Evolutionary conservation across 1,140 invertebrate genomes (phyloP), one percentile per base, ranked within the genome.

Genomic region (Euura saliciscinereae): DNA sequence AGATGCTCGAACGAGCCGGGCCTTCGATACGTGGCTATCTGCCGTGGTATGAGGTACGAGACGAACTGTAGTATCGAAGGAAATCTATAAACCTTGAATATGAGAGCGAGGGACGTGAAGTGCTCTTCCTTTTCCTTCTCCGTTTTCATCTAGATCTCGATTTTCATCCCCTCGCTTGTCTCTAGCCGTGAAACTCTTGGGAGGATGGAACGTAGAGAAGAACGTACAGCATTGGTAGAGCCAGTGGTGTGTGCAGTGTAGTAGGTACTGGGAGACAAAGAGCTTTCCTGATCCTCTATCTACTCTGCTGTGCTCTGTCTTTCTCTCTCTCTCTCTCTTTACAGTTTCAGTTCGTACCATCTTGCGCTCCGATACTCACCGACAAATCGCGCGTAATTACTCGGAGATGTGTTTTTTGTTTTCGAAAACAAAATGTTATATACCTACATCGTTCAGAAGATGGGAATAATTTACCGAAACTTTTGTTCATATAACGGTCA

Each of bases 71-170:
- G 51, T 72, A 75, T 72, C 71, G 71, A 70, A 75, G 70, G 71
- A 75, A 75, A 75, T 72, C 74, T 72, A 75, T 75, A 75, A 75
- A 75, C 59, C 73, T 71, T 66, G 68, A 74, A 72, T 69, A 74
- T 59, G 71, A 64, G 70, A 73, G 65, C 65, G 67, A 69, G 28
- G 69, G 72, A 64, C 72, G 45, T 43, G 43, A 13, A 67, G 11
- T 46, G 6, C 51, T 46, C 71, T 71, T 45, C 43, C 44, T 10
- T 65, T 10, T 8, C 44, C 68, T 6, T 44, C 51, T 45, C 66
- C 68, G 43, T 42, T 64, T 68, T 59, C 43, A 71, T 69, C 69
- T 45, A 66, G 69, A 70, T 51, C 69, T 71, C 73, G 69, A 71
- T 66, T 67, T 43, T 70, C 65, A 45, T 71, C 70, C 65, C 66